These are phyloP conservation scores for Amaurobius ferox DNA, from an alignment of 2,888 invertebrate species.

Conservation along the genomic window DNA sequence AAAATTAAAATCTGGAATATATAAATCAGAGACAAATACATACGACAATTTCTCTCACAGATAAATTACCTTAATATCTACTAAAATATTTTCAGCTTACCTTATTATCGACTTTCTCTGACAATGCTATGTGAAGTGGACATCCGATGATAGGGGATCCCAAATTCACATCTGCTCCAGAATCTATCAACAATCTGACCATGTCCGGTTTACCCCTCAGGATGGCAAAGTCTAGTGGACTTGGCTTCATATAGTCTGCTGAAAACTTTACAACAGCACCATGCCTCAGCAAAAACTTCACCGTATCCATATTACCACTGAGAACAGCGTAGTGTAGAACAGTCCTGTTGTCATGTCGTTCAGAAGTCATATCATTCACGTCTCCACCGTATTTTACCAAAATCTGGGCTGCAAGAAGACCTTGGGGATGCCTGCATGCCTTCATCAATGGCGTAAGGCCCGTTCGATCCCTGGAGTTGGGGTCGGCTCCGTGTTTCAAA, in stretches of 20 bases:
- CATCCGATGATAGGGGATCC: slow-evolving; percentile 89
- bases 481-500: slow-evolving; percentile 90
- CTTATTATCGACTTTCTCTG: slow-evolving; percentile 85
- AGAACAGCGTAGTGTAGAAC: slow-evolving; percentile 93
- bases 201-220: slow-evolving; percentile 86
- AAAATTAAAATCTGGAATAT: too few species aligned
- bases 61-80: too few species aligned
- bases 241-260: slow-evolving; percentile 83
- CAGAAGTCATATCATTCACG: slow-evolving; percentile 90
- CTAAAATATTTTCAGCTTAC: too few species aligned
- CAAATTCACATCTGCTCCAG: slow-evolving; percentile 87
- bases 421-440: slow-evolving; percentile 87
- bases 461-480: slow-evolving; percentile 90
- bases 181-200: slow-evolving; percentile 79
- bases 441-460: slow-evolving; percentile 95
- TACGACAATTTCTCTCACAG: too few species aligned
- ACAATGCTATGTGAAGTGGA: slow-evolving; percentile 85
- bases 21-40: too few species aligned
- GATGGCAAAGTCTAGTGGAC: slow-evolving; percentile 90
- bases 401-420: slow-evolving; percentile 86
- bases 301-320: slow-evolving; percentile 84
- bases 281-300: slow-evolving; percentile 87
- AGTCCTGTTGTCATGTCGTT: slow-evolving; percentile 88
- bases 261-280: slow-evolving; percentile 85
- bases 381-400: slow-evolving; percentile 89